Conservation (phyloP, 1,140 invertebrate genomes). For the Bombus difficillimus region DNA sequence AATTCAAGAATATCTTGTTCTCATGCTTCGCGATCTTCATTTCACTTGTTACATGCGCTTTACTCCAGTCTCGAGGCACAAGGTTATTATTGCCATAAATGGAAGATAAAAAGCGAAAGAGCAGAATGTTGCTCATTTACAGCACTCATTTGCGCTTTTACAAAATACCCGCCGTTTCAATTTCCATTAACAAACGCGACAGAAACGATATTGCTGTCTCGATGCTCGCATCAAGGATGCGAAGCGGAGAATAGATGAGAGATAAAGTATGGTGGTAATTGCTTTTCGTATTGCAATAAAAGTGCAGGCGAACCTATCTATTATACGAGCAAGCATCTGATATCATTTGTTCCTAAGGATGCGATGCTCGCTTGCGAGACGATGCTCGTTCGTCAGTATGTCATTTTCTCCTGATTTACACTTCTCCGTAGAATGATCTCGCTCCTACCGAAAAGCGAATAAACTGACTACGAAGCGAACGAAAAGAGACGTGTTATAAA, state of each 20-base stretch:
- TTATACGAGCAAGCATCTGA: neutral
- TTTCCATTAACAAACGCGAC: slow-evolving; percentile 12
- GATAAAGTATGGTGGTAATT: slow-evolving; percentile 2
- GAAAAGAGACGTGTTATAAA: slow-evolving; percentile 1
- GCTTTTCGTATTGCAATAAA: slow-evolving; percentile 7
- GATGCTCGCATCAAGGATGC: slow-evolving; percentile 5
- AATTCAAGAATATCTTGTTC: too few species aligned
- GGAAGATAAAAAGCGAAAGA: neutral
- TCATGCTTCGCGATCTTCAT: too few species aligned
- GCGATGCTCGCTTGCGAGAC: neutral
- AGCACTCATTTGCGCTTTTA: neutral
- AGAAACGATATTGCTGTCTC: neutral
- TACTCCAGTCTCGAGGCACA: neutral
- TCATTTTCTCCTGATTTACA: neutral
- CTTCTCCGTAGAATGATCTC: too few species aligned
- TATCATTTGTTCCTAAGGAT: neutral
- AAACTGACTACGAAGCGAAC: neutral
- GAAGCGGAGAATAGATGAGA: slow-evolving; percentile 1
- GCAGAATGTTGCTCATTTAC: neutral
- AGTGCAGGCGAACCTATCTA: neutral
- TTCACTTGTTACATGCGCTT: too few species aligned
- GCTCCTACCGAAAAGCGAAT: neutral
- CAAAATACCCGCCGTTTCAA: slow-evolving; percentile 1
- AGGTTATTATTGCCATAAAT: neutral
- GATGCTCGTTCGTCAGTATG: neutral